Evolutionary conservation across 1,140 invertebrate genomes (phyloP).

Genomic region (Ectropis grisescens): DNA sequence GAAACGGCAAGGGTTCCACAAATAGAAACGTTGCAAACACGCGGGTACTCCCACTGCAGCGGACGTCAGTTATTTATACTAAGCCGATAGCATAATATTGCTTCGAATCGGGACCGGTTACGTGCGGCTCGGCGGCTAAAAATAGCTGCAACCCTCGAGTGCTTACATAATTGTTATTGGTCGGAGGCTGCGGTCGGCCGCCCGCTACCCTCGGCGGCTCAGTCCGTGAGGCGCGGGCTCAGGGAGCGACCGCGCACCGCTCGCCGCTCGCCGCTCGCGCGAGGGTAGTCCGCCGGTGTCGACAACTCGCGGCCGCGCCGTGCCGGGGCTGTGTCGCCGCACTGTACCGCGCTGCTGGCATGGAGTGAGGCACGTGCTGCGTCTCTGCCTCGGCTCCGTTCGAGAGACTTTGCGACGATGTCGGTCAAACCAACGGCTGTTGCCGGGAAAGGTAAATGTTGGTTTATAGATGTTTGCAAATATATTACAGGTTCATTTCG

Average conservation of each 20-base stretch:
- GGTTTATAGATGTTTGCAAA: background rate
- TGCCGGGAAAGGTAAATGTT: slow-evolving; percentile 23
- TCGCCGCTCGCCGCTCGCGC: slow-evolving; percentile 4
- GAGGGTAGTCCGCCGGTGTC: slow-evolving; percentile 10
- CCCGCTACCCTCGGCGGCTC: slow-evolving; percentile 11
- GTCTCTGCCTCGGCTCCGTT: too few species aligned
- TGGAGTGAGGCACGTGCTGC: background rate
- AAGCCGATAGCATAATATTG: slow-evolving; percentile 12
- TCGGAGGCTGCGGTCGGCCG: slow-evolving; percentile 50
- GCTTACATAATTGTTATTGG: slow-evolving; percentile 56
- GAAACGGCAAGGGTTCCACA: slow-evolving; percentile 22
- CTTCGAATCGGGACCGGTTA: slow-evolving; percentile 25
- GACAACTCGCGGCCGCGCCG: too few species aligned
- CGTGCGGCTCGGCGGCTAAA: slow-evolving; percentile 33
- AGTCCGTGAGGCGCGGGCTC: slow-evolving; percentile 1
- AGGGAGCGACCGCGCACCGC: background rate
- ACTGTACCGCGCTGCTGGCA: background rate
- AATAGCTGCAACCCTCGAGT: slow-evolving; percentile 51
- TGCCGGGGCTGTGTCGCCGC: background rate
- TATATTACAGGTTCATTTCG: too few species aligned
- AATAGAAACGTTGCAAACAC: slow-evolving; percentile 22
- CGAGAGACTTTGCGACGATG: slow-evolving; percentile 13
- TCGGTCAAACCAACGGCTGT: slow-evolving; percentile 22
- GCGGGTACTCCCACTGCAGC: slow-evolving; percentile 10
- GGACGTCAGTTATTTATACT: slow-evolving; percentile 18